These are phyloP conservation scores for Sebastes itinus DNA, from an alignment of 2,797 vertebrate genomes.

Conservation along the genomic window DNA sequence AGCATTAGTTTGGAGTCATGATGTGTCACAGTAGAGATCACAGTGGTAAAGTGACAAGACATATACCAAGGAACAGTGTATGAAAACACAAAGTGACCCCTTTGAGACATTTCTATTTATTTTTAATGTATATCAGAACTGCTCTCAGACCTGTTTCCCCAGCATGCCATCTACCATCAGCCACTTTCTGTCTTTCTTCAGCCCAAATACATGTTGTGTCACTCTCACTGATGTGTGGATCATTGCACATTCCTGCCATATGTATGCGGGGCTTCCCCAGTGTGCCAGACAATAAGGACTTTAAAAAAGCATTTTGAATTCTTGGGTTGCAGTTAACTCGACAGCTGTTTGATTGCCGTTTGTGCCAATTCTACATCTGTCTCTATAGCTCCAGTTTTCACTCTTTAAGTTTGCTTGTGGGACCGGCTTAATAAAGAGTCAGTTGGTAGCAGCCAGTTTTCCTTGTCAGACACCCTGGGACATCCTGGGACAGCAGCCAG, in stretches of 20 bases:
- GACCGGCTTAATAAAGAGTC: constrained; percentile 33
- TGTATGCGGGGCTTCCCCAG: background rate
- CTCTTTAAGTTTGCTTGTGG: background rate
- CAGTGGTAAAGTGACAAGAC: background rate
- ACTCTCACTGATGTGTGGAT: background rate
- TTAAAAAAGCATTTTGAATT: background rate
- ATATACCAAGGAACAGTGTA: background rate
- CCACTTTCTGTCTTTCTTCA: background rate
- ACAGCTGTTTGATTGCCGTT: constrained; percentile 16
- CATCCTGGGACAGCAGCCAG: constrained; percentile 56
- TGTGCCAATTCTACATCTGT: constrained; percentile 9
- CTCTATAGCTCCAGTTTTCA: background rate
- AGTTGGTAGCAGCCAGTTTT: constrained; percentile 32
- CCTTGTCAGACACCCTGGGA: constrained; percentile 36
- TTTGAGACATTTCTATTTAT: background rate
- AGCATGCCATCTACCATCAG: background rate
- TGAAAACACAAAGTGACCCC: background rate
- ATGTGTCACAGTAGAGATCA: background rate
- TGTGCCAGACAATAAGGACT: constrained; percentile 10
- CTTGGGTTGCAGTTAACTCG: background rate
- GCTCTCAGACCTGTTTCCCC: background rate
- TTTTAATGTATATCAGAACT: background rate
- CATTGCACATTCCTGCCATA: constrained; percentile 8
- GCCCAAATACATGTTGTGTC: background rate
- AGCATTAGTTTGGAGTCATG: background rate